Evolutionary conservation across 2,888 invertebrate species (phyloP).

Genomic region (Xanthostigma xanthostigma): DNA sequence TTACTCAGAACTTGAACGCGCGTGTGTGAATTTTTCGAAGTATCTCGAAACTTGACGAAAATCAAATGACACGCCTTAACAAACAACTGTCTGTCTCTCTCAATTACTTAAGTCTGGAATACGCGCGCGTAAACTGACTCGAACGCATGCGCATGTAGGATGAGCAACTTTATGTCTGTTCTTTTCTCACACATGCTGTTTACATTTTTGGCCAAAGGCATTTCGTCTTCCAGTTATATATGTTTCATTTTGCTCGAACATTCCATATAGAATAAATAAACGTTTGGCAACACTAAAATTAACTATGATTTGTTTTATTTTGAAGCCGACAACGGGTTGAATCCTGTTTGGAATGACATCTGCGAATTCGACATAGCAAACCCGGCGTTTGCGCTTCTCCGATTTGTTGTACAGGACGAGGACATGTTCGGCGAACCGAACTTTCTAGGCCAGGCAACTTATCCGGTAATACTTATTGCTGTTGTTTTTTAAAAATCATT

Average conservation of each 20-base stretch:
- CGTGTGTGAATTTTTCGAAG: too few relatives aligned
- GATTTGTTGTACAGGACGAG: conserved; percentile 86
- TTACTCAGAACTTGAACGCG: too few relatives aligned
- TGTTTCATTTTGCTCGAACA: not conserved
- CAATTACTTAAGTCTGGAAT: too few relatives aligned
- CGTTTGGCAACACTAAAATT: not conserved
- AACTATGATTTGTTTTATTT: conserved; percentile 13
- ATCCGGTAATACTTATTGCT: conserved; percentile 44
- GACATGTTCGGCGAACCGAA: conserved; percentile 96
- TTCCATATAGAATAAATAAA: not conserved
- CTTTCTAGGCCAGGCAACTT: conserved; percentile 92
- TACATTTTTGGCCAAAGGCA: too few relatives aligned
- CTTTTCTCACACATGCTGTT: too few relatives aligned
- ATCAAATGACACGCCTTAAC: too few relatives aligned
- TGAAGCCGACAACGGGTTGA: conserved; percentile 82
- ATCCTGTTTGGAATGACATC: conserved; percentile 82
- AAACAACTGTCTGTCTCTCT: too few relatives aligned
- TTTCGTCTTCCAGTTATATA: not conserved
- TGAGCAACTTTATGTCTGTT: too few relatives aligned
- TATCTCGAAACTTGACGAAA: too few relatives aligned
- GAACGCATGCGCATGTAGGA: too few relatives aligned
- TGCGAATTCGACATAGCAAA: conserved; percentile 70
- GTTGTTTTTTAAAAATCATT: not conserved
- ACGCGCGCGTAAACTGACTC: too few relatives aligned
- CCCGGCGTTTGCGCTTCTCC: conserved; percentile 68